A percentile compares a stretch with the other conserved stretches of the same genome.
Conservation (phyloP, 2,888 invertebrate genomes). For the Orthonychiurus folsomi region DNA sequence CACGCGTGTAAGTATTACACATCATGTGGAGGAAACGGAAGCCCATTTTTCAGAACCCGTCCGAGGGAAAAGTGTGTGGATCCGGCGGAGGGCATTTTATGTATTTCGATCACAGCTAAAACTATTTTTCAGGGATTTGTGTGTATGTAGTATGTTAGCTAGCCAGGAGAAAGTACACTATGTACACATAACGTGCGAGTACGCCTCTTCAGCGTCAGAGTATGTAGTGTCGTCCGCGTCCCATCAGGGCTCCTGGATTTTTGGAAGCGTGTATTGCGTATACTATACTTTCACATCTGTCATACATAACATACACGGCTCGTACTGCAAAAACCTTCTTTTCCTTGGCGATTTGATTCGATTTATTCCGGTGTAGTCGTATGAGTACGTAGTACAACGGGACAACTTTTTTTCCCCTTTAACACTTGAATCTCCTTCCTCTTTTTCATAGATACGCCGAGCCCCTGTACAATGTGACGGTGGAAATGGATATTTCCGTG, state of each 20-base stretch:
- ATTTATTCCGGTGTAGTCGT: not conserved
- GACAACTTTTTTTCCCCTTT: not conserved
- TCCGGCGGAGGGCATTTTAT: slow-evolving; percentile 7
- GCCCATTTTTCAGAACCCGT: not conserved
- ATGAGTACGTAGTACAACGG: no score
- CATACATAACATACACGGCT: not conserved
- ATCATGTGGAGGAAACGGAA: no score
- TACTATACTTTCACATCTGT: not conserved
- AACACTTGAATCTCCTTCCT: not conserved
- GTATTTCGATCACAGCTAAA: slow-evolving; percentile 15
- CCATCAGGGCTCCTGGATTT: not conserved
- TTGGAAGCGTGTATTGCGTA: no score
- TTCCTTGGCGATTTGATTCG: not conserved
- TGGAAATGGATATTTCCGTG: slow-evolving; percentile 38
- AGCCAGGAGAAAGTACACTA: not conserved
- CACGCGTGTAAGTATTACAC: no score
- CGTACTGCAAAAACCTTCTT: not conserved
- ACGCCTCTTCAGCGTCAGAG: no score
- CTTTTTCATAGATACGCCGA: slow-evolving; percentile 32
- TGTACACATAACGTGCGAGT: no score
- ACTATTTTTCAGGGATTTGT: not conserved
- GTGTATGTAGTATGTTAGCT: not conserved
- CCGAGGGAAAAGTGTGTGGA: slow-evolving; percentile 2
- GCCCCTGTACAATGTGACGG: slow-evolving; percentile 33
- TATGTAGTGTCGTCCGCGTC: no score